Conservation (phyloP, 2,797 vertebrate genomes). For the Salmo trutta region DNA sequence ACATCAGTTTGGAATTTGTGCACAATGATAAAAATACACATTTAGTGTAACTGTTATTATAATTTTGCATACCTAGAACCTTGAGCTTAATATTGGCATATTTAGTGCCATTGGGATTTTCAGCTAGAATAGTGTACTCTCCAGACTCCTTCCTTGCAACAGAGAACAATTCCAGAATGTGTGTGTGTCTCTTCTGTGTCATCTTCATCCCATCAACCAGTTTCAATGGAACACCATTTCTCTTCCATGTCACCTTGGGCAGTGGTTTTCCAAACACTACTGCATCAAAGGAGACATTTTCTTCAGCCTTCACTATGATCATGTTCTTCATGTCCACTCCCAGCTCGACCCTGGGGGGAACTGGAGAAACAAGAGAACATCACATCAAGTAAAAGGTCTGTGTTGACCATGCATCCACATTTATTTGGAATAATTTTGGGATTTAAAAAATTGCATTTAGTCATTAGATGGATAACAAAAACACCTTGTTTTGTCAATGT, state of each 20-base stretch:
- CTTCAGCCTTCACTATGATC: constrained; percentile 93
- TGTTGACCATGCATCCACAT: not conserved
- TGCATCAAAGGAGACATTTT: constrained; percentile 89
- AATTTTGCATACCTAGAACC: constrained; percentile 72
- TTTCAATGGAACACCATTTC: constrained; percentile 79
- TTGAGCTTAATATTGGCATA: constrained; percentile 91
- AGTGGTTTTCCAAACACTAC: constrained; percentile 94
- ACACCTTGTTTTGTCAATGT: not conserved
- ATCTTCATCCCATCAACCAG: constrained; percentile 91
- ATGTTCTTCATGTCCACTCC: constrained; percentile 92
- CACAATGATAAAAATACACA: not conserved
- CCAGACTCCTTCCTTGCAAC: constrained; percentile 95
- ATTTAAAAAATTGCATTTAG: no score
- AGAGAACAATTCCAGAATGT: constrained; percentile 88
- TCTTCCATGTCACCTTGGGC: constrained; percentile 92
- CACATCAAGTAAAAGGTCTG: not conserved
- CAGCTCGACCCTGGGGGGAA: constrained; percentile 93
- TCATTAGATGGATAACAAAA: not conserved
- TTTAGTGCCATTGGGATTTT: constrained; percentile 91
- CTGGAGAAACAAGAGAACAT: constrained; percentile 59
- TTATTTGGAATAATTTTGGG: not conserved
- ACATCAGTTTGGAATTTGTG: not conserved
- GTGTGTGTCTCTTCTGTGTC: constrained; percentile 84
- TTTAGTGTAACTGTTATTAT: not conserved
- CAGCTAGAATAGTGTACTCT: constrained; percentile 93